Percentiles rank a stretch among this genome's conserved stretches.
Evolutionary conservation across 1,140 invertebrate genomes (phyloP).

Genomic region (Leucophenga varia): DNA sequence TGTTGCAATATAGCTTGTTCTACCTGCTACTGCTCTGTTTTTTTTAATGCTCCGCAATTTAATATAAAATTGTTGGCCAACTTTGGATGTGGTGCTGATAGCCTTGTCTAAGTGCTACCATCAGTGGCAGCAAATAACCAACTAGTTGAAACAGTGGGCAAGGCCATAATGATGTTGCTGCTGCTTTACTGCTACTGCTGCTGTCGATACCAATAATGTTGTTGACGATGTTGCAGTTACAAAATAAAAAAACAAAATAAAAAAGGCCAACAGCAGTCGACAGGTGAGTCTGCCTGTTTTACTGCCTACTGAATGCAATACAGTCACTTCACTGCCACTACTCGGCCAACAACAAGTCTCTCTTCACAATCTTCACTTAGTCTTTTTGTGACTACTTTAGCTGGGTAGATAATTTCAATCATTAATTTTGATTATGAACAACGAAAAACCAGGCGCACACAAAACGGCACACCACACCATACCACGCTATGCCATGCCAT

Average conservation of each 20-base stretch:
- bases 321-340: too few species aligned
- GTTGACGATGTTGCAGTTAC: too few species aligned
- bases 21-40: too few species aligned
- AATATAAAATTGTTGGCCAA: conserved; percentile 53
- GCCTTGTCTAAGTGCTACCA: conserved; percentile 52
- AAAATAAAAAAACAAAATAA: too few species aligned
- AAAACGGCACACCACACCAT: conserved; percentile 19
- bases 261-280: too few species aligned
- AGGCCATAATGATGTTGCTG: conserved; percentile 32
- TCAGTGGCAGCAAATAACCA: too few species aligned
- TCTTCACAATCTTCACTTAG: too few species aligned
- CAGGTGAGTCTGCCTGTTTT: too few species aligned
- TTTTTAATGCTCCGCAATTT: conserved; percentile 53
- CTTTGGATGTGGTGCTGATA: conserved; percentile 42
- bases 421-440: conserved; percentile 54
- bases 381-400: conserved; percentile 48
- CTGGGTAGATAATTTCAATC: conserved; percentile 51
- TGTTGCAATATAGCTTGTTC: neutral
- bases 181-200: conserved; percentile 8
- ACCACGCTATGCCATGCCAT: too few species aligned
- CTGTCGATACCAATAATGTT: conserved; percentile 14
- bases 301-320: too few species aligned
- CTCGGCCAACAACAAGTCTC: too few species aligned
- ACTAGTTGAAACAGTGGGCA: too few species aligned
- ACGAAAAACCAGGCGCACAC: conserved; percentile 10